Conservation (phyloP, 2,888 invertebrate genomes). For the Spicauda simplicius region DNA sequence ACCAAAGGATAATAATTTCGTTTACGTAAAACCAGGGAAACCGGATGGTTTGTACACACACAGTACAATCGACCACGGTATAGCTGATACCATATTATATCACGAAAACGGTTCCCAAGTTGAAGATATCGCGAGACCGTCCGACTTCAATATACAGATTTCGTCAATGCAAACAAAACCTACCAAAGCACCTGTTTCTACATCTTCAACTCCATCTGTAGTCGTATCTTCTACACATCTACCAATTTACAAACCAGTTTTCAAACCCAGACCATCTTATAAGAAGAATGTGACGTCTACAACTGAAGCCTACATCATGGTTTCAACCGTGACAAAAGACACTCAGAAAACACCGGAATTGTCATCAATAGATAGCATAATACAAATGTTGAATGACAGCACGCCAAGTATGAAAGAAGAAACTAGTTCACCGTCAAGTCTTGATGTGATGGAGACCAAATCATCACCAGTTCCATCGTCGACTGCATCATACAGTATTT, state of each 20-base stretch:
- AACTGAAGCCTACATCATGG: slow-evolving; percentile 82
- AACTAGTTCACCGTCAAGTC: slow-evolving; percentile 60
- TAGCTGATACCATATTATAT: slow-evolving; percentile 87
- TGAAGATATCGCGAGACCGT: slow-evolving; percentile 76
- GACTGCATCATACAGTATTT: slow-evolving; percentile 61
- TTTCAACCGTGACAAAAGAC: slow-evolving; percentile 84
- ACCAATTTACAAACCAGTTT: slow-evolving; percentile 79
- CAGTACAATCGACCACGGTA: slow-evolving; percentile 85
- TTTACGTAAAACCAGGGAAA: slow-evolving; percentile 60
- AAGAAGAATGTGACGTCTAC: slow-evolving; percentile 57
- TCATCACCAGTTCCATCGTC: slow-evolving; percentile 66
- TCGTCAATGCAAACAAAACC: slow-evolving; percentile 81
- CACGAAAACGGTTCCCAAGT: slow-evolving; percentile 84
- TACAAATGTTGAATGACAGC: slow-evolving; percentile 86
- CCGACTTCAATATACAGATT: slow-evolving; percentile 79
- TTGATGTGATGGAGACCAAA: slow-evolving; percentile 67
- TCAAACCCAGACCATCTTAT: slow-evolving; percentile 78
- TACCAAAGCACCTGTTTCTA: slow-evolving; percentile 61
- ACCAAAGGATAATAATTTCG: slow-evolving; percentile 71
- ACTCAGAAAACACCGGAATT: slow-evolving; percentile 69
- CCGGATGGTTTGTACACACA: slow-evolving; percentile 71
- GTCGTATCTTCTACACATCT: slow-evolving; percentile 73
- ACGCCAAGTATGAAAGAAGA: slow-evolving; percentile 68
- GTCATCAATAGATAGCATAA: slow-evolving; percentile 83
- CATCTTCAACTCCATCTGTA: slow-evolving; percentile 59